phyloP scores from a whole-genome alignment of 2,113 vertebrate genomes.

The Cromileptes altivelis region DNA sequence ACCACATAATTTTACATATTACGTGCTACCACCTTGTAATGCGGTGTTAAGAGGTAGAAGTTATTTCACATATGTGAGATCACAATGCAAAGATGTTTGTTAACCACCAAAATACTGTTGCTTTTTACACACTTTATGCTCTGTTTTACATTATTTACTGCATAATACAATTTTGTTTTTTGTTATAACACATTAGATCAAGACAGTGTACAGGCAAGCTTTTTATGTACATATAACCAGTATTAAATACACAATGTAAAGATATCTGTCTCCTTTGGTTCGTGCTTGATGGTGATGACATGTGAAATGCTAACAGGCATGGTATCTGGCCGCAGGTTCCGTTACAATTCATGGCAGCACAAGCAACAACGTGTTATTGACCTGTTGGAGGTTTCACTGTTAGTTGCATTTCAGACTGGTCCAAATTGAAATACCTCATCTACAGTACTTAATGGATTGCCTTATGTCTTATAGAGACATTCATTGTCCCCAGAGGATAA shows the following conservation, averaged over 20 bases:
- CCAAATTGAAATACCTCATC: too few species aligned
- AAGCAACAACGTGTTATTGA: neutral
- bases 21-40: too few species aligned
- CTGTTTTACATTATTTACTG: slow-evolving; percentile 4
- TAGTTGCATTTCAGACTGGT: neutral
- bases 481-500: neutral
- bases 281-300: neutral
- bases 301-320: neutral
- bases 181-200: neutral
- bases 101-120: neutral
- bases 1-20: too few species aligned
- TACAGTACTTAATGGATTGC: neutral
- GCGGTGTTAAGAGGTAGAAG: too few species aligned
- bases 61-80: too few species aligned
- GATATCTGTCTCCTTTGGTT: neutral
- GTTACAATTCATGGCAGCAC: neutral
- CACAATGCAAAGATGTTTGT: neutral
- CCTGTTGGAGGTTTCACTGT: neutral
- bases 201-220: neutral
- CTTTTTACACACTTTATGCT: neutral
- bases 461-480: neutral
- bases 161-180: neutral
- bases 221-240: slow-evolving; percentile 33
- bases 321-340: neutral
- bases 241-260: slow-evolving; percentile 45